Evolutionary conservation across 1,140 invertebrate species (phyloP), one percentile per base, ranked within the genome.

Genomic region (Drosophila obscura): DNA sequence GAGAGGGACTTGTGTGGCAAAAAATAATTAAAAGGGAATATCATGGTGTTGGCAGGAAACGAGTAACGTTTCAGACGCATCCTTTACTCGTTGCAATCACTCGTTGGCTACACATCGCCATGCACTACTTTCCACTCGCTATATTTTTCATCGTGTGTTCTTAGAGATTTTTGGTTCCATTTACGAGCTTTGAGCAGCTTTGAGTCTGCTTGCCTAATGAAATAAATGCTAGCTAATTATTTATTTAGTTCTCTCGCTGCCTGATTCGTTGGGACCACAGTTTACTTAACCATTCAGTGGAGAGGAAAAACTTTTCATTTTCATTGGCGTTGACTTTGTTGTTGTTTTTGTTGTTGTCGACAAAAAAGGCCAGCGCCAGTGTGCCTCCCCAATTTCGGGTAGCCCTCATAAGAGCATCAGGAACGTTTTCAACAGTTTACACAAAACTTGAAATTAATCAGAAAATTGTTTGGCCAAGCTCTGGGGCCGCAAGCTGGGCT

Each of bases 381-480:
- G 16, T 11, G 41, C 19, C 57, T 31, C 62, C 45, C 24, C 43
- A 22, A 63, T 48, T 62, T 65, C 63, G 3, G 39, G 31, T 7
- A 1, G 31, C 59, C 65, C 63, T 50, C 60, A 65, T 50, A 65
- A 65, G 62, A 44, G 63, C 63, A 75, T 53, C 74, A 55, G n/a
- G 48, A 48, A 60, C 61, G 72, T 45, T 74, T 74, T 60, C 55
- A 61, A 56, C 63, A 74, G 80, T 78, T 84, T 84, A 66, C 80
- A 84, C 73, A 77, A 87, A 82, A 81, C 82, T 85, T 85, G 62
- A 85, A 85, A 85, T 87, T 81, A 78, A 87, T 85, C 82, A 87
- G 80, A 87, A 84, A 75, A 64, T 57, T 81, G 64, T 85, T 84
- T 79, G 80, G 72, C 58, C 65, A 61, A 16, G 31, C 19, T 13